Evolutionary conservation across 2,888 invertebrate genomes (phyloP), one percentile per base, ranked within the genome.

Genomic region (Drosophila pseudotalamancana): DNA sequence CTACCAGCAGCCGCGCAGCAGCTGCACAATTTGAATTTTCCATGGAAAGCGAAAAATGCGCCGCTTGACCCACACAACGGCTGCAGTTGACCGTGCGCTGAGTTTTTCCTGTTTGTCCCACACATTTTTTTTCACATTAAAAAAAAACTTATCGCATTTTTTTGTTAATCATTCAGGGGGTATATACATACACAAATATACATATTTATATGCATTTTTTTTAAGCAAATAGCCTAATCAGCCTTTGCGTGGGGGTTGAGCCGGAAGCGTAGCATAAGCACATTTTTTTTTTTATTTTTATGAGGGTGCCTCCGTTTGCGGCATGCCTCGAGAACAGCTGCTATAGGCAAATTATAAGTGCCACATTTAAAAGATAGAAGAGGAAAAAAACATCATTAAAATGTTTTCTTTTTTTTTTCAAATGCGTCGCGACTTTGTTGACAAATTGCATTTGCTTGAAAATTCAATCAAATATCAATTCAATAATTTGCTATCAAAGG

Each of bases 151-250:
- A 72, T 75, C 75, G 71, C 71, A 19, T 56, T 67, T 74, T 39
- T 60, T 56, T 32, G 21, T 48, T 71, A 75, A 75, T 72, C 75
- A 75, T 77, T 69, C 59, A 43, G 54, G 75, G 78, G 78, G 75
- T 77, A 57, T 77, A 57, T 42, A 14, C 40, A 25, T 40, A 40
- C n/a, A n/a, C n/a, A 23, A 25, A 21, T 14, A 54, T 71, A 51
- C 42, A 29, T 67, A 48, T 40, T 35, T 46, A 8, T 35, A 18
- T 34, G n/a, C 12, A 4, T 18, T 12, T 14, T 59, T 85, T 76
- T 86, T 67, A 87, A 63, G 80, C 83, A 79, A 87, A 87, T 72
- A 83, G 62, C 54, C 80, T 86, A 73, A 87, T 84, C 87, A 83
- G 79, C 65, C 56, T 51, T 25, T 68, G 80, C 72, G 68, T 62